A percentile compares a stretch with the other conserved stretches of the same genome.
phyloP scores from a whole-genome alignment of 2,113 vertebrate species.

The Ardeotis arabs region DNA sequence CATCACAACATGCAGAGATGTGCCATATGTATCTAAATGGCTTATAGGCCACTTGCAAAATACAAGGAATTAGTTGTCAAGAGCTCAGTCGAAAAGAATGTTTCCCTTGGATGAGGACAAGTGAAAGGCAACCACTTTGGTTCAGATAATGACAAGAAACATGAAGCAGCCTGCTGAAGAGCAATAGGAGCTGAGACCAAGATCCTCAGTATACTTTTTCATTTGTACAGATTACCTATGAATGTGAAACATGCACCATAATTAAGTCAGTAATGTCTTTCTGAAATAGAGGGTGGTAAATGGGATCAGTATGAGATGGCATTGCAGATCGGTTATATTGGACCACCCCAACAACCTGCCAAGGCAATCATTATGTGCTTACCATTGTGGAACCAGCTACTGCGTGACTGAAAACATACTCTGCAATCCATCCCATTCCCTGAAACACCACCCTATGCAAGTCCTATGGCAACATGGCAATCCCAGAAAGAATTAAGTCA shows the following conservation, averaged over 20 bases:
- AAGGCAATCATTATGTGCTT: not conserved
- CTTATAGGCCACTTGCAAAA: not conserved
- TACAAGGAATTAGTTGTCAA: not conserved
- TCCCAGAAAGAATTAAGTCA: not conserved
- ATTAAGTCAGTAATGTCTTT: not conserved
- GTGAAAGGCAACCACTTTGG: not conserved
- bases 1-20: not conserved
- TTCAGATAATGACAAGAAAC: not conserved
- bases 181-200: not conserved
- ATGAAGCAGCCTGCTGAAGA: not conserved
- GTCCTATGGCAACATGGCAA: not conserved
- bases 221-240: not conserved
- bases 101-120: not conserved
- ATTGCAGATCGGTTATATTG: not conserved
- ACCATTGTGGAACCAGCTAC: not conserved
- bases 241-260: not conserved
- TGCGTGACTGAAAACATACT: not conserved
- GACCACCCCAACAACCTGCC: not conserved
- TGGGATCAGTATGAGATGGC: not conserved
- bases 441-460: not conserved
- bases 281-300: not conserved
- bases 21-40: not conserved
- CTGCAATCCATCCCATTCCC: fast-evolving
- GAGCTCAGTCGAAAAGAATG: not conserved
- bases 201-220: not conserved